Percentiles rank a stretch among this genome's conserved stretches.
These are phyloP conservation scores for Aselliscus stoliczkanus DNA, from an alignment of 2,797 vertebrate genomes.

Conservation along the genomic window DNA sequence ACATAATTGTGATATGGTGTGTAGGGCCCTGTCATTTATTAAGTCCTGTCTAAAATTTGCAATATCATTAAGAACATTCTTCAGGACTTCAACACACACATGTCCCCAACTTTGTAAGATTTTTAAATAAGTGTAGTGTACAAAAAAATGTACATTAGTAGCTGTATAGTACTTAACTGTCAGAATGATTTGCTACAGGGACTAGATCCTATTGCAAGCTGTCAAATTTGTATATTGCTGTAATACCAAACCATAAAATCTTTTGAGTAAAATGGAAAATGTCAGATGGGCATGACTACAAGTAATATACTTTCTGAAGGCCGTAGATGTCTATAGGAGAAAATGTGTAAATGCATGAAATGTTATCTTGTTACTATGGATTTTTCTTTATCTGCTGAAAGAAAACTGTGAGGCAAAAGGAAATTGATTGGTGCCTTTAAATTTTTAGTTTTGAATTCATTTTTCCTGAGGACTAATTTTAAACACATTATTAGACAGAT, in stretches of 20 bases:
- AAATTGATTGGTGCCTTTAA: constrained; percentile 51
- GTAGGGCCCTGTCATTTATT: neutral
- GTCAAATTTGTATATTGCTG: constrained; percentile 74
- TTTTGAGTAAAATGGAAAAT: constrained; percentile 69
- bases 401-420: neutral
- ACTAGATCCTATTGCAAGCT: constrained; percentile 72
- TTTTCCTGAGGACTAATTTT: constrained; percentile 33
- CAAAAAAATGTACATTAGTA: constrained; percentile 61
- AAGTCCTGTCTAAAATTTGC: constrained; percentile 29
- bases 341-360: constrained; percentile 62
- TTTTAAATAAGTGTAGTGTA: constrained; percentile 60
- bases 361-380: constrained; percentile 57
- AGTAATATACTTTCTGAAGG: constrained; percentile 70
- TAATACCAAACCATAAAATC: constrained; percentile 58
- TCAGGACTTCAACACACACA: constrained; percentile 28
- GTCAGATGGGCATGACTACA: constrained; percentile 65
- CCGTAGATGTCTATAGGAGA: constrained; percentile 58
- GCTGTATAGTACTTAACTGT: constrained; percentile 63
- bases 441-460: constrained; percentile 35
- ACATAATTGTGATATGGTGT: neutral
- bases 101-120: neutral
- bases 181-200: constrained; percentile 72
- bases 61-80: neutral
- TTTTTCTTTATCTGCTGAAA: constrained; percentile 58
- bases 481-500: constrained; percentile 41